A percentile compares a stretch with the other conserved stretches of the same genome.
These are phyloP conservation scores for Rhagium mordax DNA, from an alignment of 2,888 invertebrate species.

Conservation along the genomic window DNA sequence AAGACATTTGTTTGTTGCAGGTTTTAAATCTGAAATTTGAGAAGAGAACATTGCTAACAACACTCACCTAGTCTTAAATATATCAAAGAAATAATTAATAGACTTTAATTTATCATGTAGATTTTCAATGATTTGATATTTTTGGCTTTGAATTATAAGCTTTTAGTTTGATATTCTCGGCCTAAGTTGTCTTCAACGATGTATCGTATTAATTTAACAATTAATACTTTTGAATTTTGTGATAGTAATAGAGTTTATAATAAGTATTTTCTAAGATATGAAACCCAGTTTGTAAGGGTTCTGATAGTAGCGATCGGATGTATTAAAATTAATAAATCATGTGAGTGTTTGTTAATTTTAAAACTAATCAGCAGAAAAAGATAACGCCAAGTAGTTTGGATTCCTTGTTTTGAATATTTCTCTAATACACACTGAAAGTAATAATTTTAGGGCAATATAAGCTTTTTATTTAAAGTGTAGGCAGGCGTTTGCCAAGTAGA, in stretches of 20 bases:
- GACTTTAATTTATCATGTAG: conserved; percentile 50
- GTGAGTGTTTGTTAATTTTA: conserved; percentile 29
- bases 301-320: conserved; percentile 43
- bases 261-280: conserved; percentile 53
- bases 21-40: conserved; percentile 54
- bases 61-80: conserved; percentile 63
- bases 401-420: conserved; percentile 35
- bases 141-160: conserved; percentile 38
- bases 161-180: conserved; percentile 49
- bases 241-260: conserved; percentile 49
- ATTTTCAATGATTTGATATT: conserved; percentile 44
- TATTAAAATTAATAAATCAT: conserved; percentile 27
- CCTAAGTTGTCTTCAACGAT: conserved; percentile 54
- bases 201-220: conserved; percentile 49
- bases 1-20: conserved; percentile 38
- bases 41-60: conserved; percentile 56
- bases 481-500: conserved; percentile 39
- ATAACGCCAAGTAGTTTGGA: conserved; percentile 34
- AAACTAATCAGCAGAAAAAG: conserved; percentile 15
- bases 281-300: conserved; percentile 48
- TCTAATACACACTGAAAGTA: conserved; percentile 42
- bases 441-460: conserved; percentile 46
- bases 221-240: conserved; percentile 50
- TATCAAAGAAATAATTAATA: conserved; percentile 61
- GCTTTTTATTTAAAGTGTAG: conserved; percentile 37